These are phyloP conservation scores for Pangasius sanitwongsei DNA, from an alignment of 2,797 vertebrate genomes.

Conservation along the genomic window DNA sequence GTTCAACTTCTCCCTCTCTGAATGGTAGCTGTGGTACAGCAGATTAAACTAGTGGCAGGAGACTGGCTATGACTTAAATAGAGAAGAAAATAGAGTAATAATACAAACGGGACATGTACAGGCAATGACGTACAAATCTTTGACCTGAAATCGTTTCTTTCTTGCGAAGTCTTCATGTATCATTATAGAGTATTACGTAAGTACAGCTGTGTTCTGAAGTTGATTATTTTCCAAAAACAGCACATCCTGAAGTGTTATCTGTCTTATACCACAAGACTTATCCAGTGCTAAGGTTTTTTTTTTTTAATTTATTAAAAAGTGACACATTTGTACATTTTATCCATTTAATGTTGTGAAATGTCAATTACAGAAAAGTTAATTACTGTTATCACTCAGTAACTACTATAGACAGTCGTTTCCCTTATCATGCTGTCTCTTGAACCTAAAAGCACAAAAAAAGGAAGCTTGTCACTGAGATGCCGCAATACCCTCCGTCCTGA, in stretches of 20 bases:
- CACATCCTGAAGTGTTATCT: not conserved
- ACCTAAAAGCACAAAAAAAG: not conserved
- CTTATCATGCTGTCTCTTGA: not conserved
- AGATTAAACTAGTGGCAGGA: not conserved
- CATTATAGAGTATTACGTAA: not conserved
- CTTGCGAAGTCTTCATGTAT: not conserved
- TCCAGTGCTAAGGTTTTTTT: too few species aligned
- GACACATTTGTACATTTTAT: not conserved
- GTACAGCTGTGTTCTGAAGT: not conserved
- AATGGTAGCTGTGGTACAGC: not conserved
- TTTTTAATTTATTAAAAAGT: too few species aligned
- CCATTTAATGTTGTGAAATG: not conserved
- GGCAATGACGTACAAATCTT: not conserved
- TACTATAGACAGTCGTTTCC: not conserved
- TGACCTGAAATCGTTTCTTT: not conserved
- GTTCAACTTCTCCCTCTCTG: not conserved
- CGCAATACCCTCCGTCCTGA: not conserved
- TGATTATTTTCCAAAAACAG: not conserved
- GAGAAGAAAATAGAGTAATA: not conserved
- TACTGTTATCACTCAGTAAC: not conserved
- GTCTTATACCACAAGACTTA: not conserved
- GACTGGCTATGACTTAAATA: not conserved
- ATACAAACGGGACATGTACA: not conserved
- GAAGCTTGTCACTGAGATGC: not conserved
- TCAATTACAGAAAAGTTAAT: not conserved